Evolutionary conservation across 2,797 vertebrate species (phyloP).

Genomic region (Clarias platycephalus): DNA sequence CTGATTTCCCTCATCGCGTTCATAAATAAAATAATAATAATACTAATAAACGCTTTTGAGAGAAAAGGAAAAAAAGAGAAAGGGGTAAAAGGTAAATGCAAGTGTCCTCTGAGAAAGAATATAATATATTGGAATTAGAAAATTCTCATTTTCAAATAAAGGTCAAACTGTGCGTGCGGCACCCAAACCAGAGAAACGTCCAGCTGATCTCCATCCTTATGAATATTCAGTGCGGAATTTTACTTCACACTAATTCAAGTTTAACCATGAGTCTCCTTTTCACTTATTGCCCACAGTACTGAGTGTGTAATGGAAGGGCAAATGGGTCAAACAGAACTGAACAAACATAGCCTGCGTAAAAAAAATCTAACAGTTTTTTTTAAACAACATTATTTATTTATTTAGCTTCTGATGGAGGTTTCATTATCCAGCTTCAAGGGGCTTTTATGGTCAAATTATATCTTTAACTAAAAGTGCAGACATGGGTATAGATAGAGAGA

Average conservation of each 20-base stretch:
- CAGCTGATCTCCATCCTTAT: conserved; percentile 32
- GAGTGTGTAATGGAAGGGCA: background rate
- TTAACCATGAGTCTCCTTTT: background rate
- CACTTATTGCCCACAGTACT: background rate
- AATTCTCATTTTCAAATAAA: conserved; percentile 26
- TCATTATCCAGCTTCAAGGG: conserved; percentile 30
- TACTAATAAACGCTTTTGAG: too few relatives aligned
- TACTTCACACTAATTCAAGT: conserved; percentile 6
- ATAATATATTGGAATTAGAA: conserved; percentile 31
- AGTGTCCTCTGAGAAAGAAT: background rate
- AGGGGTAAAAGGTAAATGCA: conserved; percentile 4
- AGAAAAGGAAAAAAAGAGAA: background rate
- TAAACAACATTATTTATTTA: background rate
- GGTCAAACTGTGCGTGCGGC: conserved; percentile 21
- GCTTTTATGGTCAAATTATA: conserved; percentile 21
- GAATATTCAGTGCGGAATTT: conserved; percentile 30
- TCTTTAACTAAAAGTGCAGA: conserved; percentile 20
- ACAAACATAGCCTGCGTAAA: background rate
- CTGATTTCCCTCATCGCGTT: conserved; percentile 9
- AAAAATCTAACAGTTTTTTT: conserved; percentile 18
- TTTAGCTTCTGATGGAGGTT: conserved; percentile 24
- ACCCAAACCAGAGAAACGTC: background rate
- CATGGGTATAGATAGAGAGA: background rate
- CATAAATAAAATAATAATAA: background rate
- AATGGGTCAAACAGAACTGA: conserved; percentile 21